Evolutionary conservation across 2,113 vertebrate genomes (phyloP).

Genomic region (Albula goreensis): DNA sequence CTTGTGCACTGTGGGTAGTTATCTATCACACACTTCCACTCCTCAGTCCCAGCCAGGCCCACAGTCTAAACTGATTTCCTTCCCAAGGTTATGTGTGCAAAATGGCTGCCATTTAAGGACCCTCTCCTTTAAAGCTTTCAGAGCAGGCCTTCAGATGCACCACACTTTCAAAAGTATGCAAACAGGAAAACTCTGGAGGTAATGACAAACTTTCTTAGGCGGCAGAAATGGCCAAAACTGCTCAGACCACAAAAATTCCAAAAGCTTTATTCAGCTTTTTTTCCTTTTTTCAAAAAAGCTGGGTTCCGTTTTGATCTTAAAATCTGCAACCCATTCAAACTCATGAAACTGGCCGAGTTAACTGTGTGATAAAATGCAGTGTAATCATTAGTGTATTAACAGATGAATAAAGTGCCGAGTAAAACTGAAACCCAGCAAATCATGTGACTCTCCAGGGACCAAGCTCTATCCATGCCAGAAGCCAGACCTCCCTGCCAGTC

Average conservation of each 20-base stretch:
- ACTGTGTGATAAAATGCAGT: too few species aligned
- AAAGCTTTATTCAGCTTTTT: background rate
- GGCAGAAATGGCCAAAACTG: background rate
- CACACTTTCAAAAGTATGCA: background rate
- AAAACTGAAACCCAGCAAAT: too few species aligned
- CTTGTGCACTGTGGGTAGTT: too few species aligned
- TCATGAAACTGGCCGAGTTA: too few species aligned
- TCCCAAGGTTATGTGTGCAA: background rate
- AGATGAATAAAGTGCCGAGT: too few species aligned
- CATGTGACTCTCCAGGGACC: too few species aligned
- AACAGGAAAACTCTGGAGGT: background rate
- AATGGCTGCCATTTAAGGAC: background rate
- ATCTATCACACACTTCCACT: background rate
- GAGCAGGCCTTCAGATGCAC: background rate
- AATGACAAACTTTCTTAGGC: background rate
- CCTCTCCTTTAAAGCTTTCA: background rate
- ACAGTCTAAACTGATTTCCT: background rate
- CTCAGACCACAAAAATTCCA: background rate
- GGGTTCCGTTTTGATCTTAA: background rate
- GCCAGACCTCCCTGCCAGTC: too few species aligned
- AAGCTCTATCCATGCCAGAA: too few species aligned
- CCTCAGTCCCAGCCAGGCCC: background rate
- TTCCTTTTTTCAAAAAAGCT: background rate
- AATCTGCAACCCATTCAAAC: too few species aligned
- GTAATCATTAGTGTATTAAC: too few species aligned